These are phyloP conservation scores for Apamea anceps DNA, from an alignment of 2,888 invertebrate species.

Conservation along the genomic window DNA sequence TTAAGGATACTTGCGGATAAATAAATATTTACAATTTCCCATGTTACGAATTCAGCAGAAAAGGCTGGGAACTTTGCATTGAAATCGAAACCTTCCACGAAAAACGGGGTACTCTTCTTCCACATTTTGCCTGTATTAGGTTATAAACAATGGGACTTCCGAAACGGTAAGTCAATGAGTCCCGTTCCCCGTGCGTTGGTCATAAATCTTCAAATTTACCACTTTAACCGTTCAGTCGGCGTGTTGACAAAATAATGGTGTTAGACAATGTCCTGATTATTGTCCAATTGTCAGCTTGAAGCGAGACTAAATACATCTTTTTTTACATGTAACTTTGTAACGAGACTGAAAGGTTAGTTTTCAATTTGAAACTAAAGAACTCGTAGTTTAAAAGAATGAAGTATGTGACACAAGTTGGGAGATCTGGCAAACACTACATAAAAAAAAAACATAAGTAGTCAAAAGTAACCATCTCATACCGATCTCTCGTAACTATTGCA, in stretches of 20 bases:
- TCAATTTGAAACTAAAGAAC: neutral
- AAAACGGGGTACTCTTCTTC: conserved; percentile 40
- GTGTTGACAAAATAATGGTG: conserved; percentile 83
- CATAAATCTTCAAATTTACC: conserved; percentile 83
- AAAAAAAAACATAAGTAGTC: neutral
- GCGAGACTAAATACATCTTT: conserved; percentile 72
- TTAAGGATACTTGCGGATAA: neutral
- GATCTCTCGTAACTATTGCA: neutral
- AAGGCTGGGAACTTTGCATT: neutral
- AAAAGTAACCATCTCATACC: neutral
- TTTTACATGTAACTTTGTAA: conserved; percentile 50
- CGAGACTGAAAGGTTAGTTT: conserved; percentile 14
- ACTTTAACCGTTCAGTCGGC: conserved; percentile 79
- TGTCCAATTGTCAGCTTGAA: conserved; percentile 76
- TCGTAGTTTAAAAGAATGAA: neutral
- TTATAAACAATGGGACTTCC: conserved; percentile 61
- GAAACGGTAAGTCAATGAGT: conserved; percentile 66
- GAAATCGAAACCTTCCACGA: conserved; percentile 40
- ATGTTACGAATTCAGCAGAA: neutral
- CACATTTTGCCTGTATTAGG: conserved; percentile 28
- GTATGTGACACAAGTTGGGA: neutral
- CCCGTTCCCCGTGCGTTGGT: conserved; percentile 70
- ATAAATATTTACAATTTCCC: neutral
- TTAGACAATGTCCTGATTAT: conserved; percentile 79
- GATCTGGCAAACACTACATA: neutral